Evolutionary conservation across 2,797 vertebrate species (phyloP).

Genomic region (Peromyscus eremicus): DNA sequence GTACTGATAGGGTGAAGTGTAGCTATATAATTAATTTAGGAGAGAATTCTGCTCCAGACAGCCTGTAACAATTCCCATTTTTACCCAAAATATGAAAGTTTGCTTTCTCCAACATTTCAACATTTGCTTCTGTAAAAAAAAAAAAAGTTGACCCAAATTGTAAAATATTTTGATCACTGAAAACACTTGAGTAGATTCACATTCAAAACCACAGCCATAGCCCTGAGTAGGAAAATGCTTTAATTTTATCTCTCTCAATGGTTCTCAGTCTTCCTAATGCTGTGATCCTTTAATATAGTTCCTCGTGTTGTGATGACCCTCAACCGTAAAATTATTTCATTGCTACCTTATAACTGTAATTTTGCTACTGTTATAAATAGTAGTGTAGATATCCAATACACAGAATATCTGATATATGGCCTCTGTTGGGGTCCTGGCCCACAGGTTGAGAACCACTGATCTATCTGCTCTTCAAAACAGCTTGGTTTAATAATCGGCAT

Average conservation of each 20-base stretch:
- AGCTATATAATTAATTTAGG: conserved; percentile 47
- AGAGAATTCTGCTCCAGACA: conserved; percentile 44
- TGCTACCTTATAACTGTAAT: not conserved
- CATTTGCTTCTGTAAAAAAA: conserved; percentile 40
- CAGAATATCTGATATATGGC: not conserved
- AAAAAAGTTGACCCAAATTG: conserved; percentile 26
- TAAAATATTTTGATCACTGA: conserved; percentile 53
- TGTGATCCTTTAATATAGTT: not conserved
- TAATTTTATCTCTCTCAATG: conserved; percentile 27
- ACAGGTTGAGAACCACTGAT: not conserved
- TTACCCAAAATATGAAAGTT: not conserved
- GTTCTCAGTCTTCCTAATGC: not conserved
- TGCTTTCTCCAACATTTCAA: conserved; percentile 6
- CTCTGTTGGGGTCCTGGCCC: not conserved
- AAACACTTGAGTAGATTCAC: conserved; percentile 40
- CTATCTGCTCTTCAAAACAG: not conserved
- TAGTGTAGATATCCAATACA: not conserved
- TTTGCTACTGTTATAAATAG: not conserved
- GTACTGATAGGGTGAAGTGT: not conserved
- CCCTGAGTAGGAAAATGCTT: conserved; percentile 44
- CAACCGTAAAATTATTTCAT: not conserved
- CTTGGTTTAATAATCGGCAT: not conserved
- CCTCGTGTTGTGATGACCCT: not conserved
- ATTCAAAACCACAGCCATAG: conserved; percentile 48
- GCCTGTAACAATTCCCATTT: conserved; percentile 35